Evolutionary conservation across 2,113 vertebrate genomes (phyloP).

Genomic region (Apeltes quadracus): DNA sequence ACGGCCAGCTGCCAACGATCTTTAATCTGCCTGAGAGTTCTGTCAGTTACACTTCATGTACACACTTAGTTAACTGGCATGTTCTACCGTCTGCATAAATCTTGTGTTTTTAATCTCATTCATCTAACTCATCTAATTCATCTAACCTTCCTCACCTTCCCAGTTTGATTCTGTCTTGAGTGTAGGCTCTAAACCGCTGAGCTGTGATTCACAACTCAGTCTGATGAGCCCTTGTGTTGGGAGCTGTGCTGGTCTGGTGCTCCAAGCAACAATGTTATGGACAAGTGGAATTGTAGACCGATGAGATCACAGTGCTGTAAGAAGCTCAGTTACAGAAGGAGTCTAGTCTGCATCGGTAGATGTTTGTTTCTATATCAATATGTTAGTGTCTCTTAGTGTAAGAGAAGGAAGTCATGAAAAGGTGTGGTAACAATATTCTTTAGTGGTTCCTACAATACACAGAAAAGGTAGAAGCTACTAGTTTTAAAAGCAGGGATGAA

Average conservation of each 20-base stretch:
- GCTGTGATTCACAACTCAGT: neutral
- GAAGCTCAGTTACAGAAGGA: neutral
- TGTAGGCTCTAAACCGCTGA: neutral
- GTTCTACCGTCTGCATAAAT: conserved; percentile 40
- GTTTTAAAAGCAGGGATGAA: neutral
- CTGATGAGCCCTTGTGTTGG: conserved; percentile 4
- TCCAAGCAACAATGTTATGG: conserved; percentile 8
- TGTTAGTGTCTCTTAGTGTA: too few relatives aligned
- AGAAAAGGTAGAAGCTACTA: neutral
- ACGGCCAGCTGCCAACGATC: conserved; percentile 47
- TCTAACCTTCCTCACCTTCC: neutral
- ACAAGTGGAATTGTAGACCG: conserved; percentile 1
- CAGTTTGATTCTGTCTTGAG: neutral
- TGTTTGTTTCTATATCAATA: neutral
- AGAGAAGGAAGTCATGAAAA: too few relatives aligned
- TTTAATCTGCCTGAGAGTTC: conserved; percentile 32
- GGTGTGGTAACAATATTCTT: neutral
- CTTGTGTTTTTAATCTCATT: neutral
- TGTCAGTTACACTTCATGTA: conserved; percentile 27
- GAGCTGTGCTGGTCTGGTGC: neutral
- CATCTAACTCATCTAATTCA: too few relatives aligned
- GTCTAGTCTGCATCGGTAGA: neutral
- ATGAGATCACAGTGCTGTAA: conserved; percentile 10
- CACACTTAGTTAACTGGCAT: conserved; percentile 19
- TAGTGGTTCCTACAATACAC: neutral